Evolutionary conservation across 2,888 invertebrate genomes (phyloP), one percentile per base, ranked within the genome.

Genomic region (Melikaiella ostensackeni): DNA sequence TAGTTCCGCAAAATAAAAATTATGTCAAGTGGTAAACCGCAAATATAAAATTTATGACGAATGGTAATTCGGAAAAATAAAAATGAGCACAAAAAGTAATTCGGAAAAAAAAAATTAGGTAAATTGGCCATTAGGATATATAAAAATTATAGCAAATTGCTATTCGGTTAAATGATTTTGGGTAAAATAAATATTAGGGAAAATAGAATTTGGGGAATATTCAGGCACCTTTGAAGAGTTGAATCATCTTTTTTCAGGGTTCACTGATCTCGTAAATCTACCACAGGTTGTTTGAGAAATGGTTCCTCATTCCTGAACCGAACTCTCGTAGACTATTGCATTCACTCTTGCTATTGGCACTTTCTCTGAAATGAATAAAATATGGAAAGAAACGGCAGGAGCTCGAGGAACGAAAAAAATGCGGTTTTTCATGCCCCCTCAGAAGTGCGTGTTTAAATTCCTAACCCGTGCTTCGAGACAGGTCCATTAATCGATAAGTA

Each of bases 181-280:
- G n/a, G n/a, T n/a, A n/a, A n/a, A n/a, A n/a, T n/a, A n/a, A n/a
- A n/a, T n/a, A n/a, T n/a, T n/a, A n/a, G n/a, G n/a, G n/a, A n/a
- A n/a, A n/a, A n/a, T n/a, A n/a, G n/a, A n/a, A n/a, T n/a, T n/a
- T n/a, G n/a, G n/a, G n/a, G n/a, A n/a, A n/a, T n/a, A n/a, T n/a
- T n/a, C n/a, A n/a, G n/a, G n/a, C n/a, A n/a, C n/a, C n/a, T n/a
- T n/a, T n/a, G 55, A 55, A 55, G n/a, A 55, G 55, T 55, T 55
- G 21, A 55, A 21, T 21, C 55, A 55, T 55, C 21, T 55, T 55
- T 7, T 55, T 55, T 9, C 57, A 8, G 57, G 13, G 57, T 57
- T 57, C 57, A 57, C 57, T 57, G 57, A 57, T 24, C 57, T 57
- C 57, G 21, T 57, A 57, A 57, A 57, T 57, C 57, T 57, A 57